Conservation (phyloP, 2,797 vertebrate genomes). For the Karalla daura region DNA sequence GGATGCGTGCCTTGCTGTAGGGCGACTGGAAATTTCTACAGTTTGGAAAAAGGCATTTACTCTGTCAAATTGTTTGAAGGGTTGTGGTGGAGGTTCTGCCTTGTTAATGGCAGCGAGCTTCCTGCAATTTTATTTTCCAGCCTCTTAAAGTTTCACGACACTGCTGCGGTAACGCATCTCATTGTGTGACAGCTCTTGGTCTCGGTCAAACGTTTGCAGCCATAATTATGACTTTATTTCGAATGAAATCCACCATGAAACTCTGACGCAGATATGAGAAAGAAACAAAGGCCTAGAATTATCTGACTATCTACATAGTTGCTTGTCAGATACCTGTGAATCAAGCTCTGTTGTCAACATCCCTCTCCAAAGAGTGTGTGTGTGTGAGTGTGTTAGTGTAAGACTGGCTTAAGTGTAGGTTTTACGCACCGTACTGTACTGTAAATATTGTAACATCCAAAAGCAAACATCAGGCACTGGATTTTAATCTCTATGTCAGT, state of each 20-base stretch:
- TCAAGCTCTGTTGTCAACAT: background rate
- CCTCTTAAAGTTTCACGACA: conserved; percentile 34
- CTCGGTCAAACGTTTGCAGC: no score
- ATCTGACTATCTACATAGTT: conserved; percentile 3
- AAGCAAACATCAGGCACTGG: conserved; percentile 2
- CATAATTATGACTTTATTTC: no score
- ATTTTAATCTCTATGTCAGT: background rate
- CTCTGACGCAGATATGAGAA: no score
- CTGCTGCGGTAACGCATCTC: conserved; percentile 1
- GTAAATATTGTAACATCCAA: conserved; percentile 1
- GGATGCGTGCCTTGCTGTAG: conserved; percentile 4
- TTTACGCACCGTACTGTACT: background rate
- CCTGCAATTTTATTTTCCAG: conserved; percentile 65
- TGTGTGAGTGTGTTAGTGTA: background rate
- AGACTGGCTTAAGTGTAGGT: background rate
- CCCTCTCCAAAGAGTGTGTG: background rate
- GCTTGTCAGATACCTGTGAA: background rate
- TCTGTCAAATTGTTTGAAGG: conserved; percentile 52
- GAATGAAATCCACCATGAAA: no score
- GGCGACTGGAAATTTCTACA: conserved; percentile 28
- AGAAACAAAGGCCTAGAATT: background rate
- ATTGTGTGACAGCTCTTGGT: background rate
- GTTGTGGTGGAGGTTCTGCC: conserved; percentile 40
- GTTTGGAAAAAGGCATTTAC: conserved; percentile 41
- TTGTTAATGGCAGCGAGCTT: conserved; percentile 51